Base-by-base conservation (phyloP, 53 echinoderm and acorn worm genomes). In the Paelopatides confundens region DNA sequence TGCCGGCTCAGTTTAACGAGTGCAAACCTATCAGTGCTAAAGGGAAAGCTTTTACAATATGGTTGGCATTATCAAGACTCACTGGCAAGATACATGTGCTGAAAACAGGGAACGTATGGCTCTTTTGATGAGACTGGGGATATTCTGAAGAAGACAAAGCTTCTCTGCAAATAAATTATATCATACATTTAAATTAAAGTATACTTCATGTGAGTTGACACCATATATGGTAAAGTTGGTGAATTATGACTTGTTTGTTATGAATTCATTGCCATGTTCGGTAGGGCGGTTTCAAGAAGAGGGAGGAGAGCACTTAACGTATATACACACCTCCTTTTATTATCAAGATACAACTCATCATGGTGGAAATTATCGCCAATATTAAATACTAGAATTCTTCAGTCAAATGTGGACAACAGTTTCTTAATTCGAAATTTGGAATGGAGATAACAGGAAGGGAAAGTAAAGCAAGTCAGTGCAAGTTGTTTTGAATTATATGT, bases 281-380 rank as follows among this genome's bases (percentile, higher is more conserved):
- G 30, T 94, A 0, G 35, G 87, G 54, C 84, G 91, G 27, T 92
- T 92, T 35, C 90, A 91, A 66, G 54, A 90, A 18, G 95, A 94
- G 62, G 95, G 88, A 66, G 92, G 95, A 31, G 92, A 92, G 46
- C n/a, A n/a, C n/a, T n/a, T n/a, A n/a, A n/a, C n/a, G n/a, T n/a
- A n/a, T n/a, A n/a, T n/a, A n/a, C n/a, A n/a, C n/a, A n/a, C n/a
- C n/a, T n/a, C n/a, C n/a, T n/a, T n/a, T n/a, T n/a, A n/a, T n/a
- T n/a, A n/a, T n/a, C n/a, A n/a, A n/a, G n/a, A n/a, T n/a, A n/a
- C n/a, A n/a, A n/a, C n/a, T n/a, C n/a, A n/a, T n/a, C n/a, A n/a
- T n/a, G n/a, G n/a, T n/a, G n/a, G n/a, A n/a, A n/a, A n/a, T n/a
- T n/a, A n/a, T n/a, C n/a, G n/a, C n/a, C n/a, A n/a, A n/a, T n/a